Percentiles rank a stretch among this genome's conserved stretches.
Evolutionary conservation across 2,113 vertebrate species (phyloP).

Genomic region (Channa argus): DNA sequence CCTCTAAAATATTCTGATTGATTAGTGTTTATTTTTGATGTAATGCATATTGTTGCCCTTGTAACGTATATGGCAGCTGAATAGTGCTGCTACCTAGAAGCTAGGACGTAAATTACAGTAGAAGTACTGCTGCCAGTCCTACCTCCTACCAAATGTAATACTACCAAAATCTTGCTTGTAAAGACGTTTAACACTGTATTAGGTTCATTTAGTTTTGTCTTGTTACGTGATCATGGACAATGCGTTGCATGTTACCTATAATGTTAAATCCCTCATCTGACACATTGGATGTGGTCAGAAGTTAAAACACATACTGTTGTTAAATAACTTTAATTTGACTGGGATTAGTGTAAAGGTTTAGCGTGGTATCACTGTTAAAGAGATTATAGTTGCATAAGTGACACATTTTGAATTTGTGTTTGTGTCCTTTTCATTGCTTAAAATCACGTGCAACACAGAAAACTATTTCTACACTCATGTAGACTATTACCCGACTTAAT

Average conservation of each 20-base stretch:
- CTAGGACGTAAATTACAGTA: conserved; percentile 9
- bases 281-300: not conserved
- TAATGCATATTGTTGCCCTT: conserved; percentile 35
- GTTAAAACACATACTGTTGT: not conserved
- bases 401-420: no score
- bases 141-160: not conserved
- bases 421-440: no score
- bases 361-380: no score
- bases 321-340: not conserved
- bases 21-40: conserved; percentile 24
- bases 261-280: not conserved
- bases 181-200: not conserved
- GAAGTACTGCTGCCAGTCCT: conserved; percentile 2
- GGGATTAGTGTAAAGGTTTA: not conserved
- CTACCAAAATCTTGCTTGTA: not conserved
- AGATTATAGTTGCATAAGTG: no score
- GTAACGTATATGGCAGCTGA: conserved; percentile 49
- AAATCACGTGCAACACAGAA: no score
- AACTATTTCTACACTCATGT: no score
- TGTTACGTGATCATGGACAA: not conserved
- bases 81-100: conserved; percentile 22
- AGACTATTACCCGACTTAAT: no score
- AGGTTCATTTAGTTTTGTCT: not conserved
- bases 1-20: conserved; percentile 3
- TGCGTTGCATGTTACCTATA: not conserved